Evolutionary conservation across 2,888 invertebrate genomes (phyloP).

Genomic region (Leptogaster cylindrica): DNA sequence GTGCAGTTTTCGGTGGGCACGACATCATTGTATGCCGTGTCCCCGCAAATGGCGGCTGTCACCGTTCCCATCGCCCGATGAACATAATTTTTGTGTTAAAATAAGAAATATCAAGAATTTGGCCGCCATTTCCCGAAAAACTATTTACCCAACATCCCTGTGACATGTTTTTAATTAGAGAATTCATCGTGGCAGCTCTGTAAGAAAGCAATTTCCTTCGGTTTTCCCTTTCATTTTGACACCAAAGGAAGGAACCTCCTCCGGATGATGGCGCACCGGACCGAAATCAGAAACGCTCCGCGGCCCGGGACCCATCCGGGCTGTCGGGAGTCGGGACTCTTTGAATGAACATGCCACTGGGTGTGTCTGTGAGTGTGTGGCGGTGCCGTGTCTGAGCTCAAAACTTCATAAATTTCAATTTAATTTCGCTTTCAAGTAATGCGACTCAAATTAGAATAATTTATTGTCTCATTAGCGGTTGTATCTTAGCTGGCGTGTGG

Average conservation of each 20-base stretch:
- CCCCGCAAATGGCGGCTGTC: too few species aligned
- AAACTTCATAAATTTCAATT: slow-evolving; percentile 45
- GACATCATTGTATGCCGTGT: too few species aligned
- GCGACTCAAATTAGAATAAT: slow-evolving; percentile 46
- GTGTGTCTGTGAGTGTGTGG: not conserved
- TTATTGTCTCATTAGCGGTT: slow-evolving; percentile 46
- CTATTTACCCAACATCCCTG: slow-evolving; percentile 3
- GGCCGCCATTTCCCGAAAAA: not conserved
- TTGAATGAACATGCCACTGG: not conserved
- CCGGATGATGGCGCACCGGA: not conserved
- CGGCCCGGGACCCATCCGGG: too few species aligned
- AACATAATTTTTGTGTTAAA: not conserved
- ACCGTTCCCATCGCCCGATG: not conserved
- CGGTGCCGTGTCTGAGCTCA: not conserved
- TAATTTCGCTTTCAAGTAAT: slow-evolving; percentile 46
- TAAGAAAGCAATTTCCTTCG: slow-evolving; percentile 33
- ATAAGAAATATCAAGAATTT: not conserved
- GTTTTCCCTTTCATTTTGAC: slow-evolving; percentile 16
- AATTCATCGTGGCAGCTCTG: not conserved
- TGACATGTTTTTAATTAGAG: slow-evolving; percentile 40
- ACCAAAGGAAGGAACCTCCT: not conserved
- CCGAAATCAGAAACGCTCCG: too few species aligned
- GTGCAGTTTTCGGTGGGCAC: slow-evolving; percentile 2
- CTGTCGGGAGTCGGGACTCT: not conserved
- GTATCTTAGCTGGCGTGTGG: slow-evolving; percentile 14